Evolutionary conservation across 1,140 invertebrate genomes (phyloP).

Genomic region (Nasonia vitripennis): DNA sequence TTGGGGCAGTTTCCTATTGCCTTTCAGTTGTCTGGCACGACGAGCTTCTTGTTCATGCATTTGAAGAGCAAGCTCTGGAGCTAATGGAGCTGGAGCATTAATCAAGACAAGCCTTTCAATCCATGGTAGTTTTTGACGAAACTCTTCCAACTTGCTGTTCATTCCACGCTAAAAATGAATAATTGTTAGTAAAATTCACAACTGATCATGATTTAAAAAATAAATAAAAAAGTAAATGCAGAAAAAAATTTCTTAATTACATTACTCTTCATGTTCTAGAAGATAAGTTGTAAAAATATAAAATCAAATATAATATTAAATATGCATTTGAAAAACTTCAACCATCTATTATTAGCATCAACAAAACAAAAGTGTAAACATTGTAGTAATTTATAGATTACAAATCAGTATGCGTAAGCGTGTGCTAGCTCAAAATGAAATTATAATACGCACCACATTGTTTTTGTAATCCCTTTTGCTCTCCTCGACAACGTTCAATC

Average conservation of each 20-base stretch:
- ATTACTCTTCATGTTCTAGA: too few species aligned
- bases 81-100: constrained; percentile 84
- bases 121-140: constrained; percentile 87
- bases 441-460: constrained; percentile 74
- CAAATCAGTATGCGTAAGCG: not conserved
- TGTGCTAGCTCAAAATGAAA: not conserved
- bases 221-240: not conserved
- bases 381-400: not conserved
- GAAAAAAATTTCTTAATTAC: not conserved
- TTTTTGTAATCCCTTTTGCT: constrained; percentile 80
- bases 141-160: constrained; percentile 82
- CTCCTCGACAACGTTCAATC: constrained; percentile 83
- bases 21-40: constrained; percentile 80
- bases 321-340: not conserved
- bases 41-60: constrained; percentile 84
- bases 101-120: constrained; percentile 88
- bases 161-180: constrained; percentile 69
- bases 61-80: constrained; percentile 87
- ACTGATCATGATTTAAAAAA: constrained; percentile 14
- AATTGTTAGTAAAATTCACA: not conserved
- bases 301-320: constrained; percentile 3
- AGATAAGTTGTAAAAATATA: not conserved
- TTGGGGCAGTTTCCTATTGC: constrained; percentile 81
- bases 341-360: not conserved
- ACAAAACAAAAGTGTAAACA: not conserved